phyloP scores from a whole-genome alignment of 2,113 vertebrate genomes.

The Tonatia bakeri region DNA sequence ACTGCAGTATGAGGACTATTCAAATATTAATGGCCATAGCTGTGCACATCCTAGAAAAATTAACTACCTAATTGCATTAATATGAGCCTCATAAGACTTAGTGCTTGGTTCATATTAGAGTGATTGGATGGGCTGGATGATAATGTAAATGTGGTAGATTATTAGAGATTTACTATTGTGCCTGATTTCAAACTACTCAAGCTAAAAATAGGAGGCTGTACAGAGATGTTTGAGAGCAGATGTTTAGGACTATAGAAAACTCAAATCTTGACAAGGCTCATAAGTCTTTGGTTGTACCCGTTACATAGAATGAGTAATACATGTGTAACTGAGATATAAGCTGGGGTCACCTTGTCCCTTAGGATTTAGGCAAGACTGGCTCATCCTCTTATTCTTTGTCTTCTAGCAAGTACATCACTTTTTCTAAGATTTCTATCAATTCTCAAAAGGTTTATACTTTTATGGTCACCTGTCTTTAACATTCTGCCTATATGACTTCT shows the following conservation, averaged over 20 bases:
- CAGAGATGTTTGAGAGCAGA: constrained; percentile 3
- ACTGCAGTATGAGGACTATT: constrained; percentile 7
- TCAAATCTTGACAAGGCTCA: not conserved
- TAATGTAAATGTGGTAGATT: not conserved
- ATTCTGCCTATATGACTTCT: not conserved
- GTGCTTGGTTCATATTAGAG: not conserved
- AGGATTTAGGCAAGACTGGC: not conserved
- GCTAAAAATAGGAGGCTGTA: constrained; percentile 18
- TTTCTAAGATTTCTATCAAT: not conserved
- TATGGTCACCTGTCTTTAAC: not conserved
- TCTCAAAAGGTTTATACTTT: not conserved
- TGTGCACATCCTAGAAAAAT: constrained; percentile 30
- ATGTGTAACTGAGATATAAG: constrained; percentile 11
- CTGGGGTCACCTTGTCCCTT: not conserved
- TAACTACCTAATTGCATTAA: constrained; percentile 44
- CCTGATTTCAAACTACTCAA: constrained; percentile 10
- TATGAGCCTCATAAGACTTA: not conserved
- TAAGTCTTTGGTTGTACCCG: not conserved
- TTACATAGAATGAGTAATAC: not conserved
- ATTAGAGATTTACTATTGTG: constrained; percentile 34
- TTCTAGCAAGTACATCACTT: not conserved
- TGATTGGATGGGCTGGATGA: not conserved
- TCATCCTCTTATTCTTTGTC: not conserved
- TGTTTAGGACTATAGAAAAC: constrained; percentile 1
- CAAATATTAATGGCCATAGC: constrained; percentile 25